A percentile compares a stretch with the other conserved stretches of the same genome.
Evolutionary conservation across 1,140 invertebrate species (phyloP).

Genomic region (Bombus sibiricus): DNA sequence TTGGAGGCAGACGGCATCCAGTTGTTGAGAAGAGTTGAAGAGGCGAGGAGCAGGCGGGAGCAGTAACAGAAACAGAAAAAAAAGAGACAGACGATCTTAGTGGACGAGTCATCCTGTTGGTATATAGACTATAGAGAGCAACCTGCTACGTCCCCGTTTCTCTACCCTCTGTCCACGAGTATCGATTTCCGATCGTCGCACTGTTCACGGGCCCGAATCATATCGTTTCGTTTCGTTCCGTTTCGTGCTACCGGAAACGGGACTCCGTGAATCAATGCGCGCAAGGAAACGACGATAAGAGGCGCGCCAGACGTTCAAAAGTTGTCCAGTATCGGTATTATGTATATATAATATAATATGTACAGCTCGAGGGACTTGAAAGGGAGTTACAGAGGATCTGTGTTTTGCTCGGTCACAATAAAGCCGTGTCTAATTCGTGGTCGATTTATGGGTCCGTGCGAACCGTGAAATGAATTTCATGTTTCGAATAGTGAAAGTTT

Average conservation of each 20-base stretch:
- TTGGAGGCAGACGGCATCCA: slow-evolving; percentile 83
- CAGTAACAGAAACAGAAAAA: slow-evolving; percentile 83
- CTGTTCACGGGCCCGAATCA: slow-evolving; percentile 3
- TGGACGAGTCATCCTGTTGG: slow-evolving; percentile 77
- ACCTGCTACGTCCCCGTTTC: slow-evolving; percentile 52
- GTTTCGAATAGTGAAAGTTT: not conserved
- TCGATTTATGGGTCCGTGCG: not conserved
- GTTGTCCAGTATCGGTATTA: not conserved
- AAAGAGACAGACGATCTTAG: slow-evolving; percentile 82
- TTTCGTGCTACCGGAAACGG: slow-evolving; percentile 15
- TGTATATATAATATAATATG: slow-evolving; percentile 19
- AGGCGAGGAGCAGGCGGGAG: slow-evolving; percentile 82
- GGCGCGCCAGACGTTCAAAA: slow-evolving; percentile 7
- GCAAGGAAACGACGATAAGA: slow-evolving; percentile 2
- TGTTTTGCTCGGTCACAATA: not conserved
- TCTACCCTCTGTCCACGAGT: slow-evolving; percentile 12
- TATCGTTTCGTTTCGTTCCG: slow-evolving; percentile 16
- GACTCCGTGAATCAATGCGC: slow-evolving; percentile 3
- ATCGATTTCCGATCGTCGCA: slow-evolving; percentile 21
- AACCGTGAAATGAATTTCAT: not conserved
- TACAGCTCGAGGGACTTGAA: slow-evolving; percentile 40
- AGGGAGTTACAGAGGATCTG: not conserved
- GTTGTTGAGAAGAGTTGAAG: slow-evolving; percentile 83
- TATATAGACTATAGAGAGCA: slow-evolving; percentile 56
- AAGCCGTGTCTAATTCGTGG: not conserved